Base-by-base conservation (phyloP, 1,140 invertebrate species). In the Maniola jurtina region DNA sequence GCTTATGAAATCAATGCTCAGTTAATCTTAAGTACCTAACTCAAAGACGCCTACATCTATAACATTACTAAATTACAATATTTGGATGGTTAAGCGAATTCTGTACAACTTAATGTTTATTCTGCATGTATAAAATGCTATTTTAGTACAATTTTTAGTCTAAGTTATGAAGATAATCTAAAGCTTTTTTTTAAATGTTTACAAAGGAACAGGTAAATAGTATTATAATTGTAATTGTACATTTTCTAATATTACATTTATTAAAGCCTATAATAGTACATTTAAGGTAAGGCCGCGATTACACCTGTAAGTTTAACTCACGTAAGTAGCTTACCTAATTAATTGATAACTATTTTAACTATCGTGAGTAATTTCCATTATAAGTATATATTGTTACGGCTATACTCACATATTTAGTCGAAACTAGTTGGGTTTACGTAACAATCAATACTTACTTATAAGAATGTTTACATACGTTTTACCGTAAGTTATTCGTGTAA, bases 11-110 rank as follows among this genome's bases (percentile, higher is more conserved):
- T 58, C 69, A 77, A 73, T 75, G 62, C 70, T 59, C 69, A 55
- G 48, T 72, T 67, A 55, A 60, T 67, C 73, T 83, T 84, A 81
- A 84, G 79, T 52, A 52, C 48, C 15, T 83, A 81, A 78, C 76
- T 83, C 71, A 77, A 66, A 47, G 15, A 36, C 47, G 50, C 65
- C 60, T 73, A 25, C 25, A 71, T 65, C 69, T 78, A 77, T 70
- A 48, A 50, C 58, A 35, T 54, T 33, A 62, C 69, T 73, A 73
- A 59, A 59, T 69, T 66, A 66, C 61, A 11, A 48, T 6, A 68
- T 69, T 72, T 78, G 74, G 73, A 78, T 76, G 71, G 68, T 72
- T 81, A 78, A 81, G 75, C 77, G 68, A 73, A 68, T 50, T 63
- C 66, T 73, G 62, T 72, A 76, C 70, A 72, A 54, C 14, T 72